Evolutionary conservation across 64 coral and sea anemone species (phyloP).

Genomic region (Stylophora pistillata): DNA sequence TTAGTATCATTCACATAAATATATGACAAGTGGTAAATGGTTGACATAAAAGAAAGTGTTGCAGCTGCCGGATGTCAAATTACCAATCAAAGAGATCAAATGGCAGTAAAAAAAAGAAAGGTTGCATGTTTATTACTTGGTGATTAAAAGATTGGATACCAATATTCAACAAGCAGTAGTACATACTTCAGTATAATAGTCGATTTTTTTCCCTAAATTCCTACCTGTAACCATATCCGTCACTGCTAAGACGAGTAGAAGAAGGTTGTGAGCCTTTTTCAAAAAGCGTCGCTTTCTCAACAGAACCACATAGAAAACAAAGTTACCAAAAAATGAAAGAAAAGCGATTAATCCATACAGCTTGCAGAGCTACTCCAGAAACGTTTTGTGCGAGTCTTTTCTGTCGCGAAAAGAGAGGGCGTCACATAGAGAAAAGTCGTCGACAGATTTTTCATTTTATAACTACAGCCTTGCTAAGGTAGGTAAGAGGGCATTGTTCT

Average conservation of each 20-base stretch:
- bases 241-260: background rate
- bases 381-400: background rate
- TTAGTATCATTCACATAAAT: too few species aligned
- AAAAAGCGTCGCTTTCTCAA: background rate
- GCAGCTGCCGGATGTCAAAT: too few species aligned
- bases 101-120: too few species aligned
- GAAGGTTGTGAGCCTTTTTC: conserved; percentile 25
- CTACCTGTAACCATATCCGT: conserved; percentile 33
- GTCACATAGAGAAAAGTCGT: background rate
- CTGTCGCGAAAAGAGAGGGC: background rate
- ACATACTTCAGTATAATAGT: too few species aligned
- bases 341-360: conserved; percentile 10
- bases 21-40: too few species aligned
- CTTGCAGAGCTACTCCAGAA: background rate
- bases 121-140: too few species aligned
- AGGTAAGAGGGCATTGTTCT: too few species aligned
- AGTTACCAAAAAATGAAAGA: conserved; percentile 24
- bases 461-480: background rate
- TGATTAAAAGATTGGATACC: too few species aligned
- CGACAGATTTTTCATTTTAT: background rate
- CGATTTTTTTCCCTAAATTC: background rate
- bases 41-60: too few species aligned
- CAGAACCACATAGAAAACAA: conserved; percentile 19
- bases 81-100: too few species aligned
- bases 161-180: too few species aligned